Evolutionary conservation across 2,888 invertebrate genomes (phyloP).

Genomic region (Pandemis corylana): DNA sequence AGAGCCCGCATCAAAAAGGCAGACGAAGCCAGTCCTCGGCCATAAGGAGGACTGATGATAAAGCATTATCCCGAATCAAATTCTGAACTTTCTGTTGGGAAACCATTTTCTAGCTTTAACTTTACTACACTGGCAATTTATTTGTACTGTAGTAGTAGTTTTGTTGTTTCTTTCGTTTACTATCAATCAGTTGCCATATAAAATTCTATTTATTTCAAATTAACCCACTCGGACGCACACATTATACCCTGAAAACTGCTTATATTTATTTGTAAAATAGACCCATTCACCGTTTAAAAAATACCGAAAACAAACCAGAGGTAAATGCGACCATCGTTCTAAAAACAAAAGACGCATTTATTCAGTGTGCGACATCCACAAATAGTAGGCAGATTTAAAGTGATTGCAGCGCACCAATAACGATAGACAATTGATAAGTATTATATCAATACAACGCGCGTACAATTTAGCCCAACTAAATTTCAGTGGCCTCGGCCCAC

Average conservation of each 20-base stretch:
- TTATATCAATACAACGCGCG: slow-evolving; percentile 49
- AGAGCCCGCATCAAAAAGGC: slow-evolving; percentile 27
- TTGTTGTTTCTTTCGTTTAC: not conserved
- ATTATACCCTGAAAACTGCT: not conserved
- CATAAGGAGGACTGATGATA: slow-evolving; percentile 30
- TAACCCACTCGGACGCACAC: not conserved
- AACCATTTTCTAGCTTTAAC: slow-evolving; percentile 5
- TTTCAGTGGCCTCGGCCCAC: slow-evolving; percentile 50
- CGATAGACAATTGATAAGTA: slow-evolving; percentile 46
- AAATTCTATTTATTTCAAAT: too few relatives aligned
- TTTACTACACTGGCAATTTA: not conserved
- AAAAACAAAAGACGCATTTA: not conserved
- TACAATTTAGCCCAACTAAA: slow-evolving; percentile 46
- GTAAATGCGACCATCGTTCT: too few relatives aligned
- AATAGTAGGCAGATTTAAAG: not conserved
- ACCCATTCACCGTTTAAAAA: not conserved
- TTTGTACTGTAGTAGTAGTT: not conserved
- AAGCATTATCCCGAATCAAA: slow-evolving; percentile 37
- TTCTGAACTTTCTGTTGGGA: not conserved
- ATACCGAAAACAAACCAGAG: not conserved
- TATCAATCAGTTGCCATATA: not conserved
- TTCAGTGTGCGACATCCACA: not conserved
- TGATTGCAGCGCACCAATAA: slow-evolving; percentile 46
- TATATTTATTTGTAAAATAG: not conserved
- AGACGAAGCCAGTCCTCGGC: slow-evolving; percentile 21